phyloP scores from a whole-genome alignment of 2,797 vertebrate species.

The Crypturellus tataupa region DNA sequence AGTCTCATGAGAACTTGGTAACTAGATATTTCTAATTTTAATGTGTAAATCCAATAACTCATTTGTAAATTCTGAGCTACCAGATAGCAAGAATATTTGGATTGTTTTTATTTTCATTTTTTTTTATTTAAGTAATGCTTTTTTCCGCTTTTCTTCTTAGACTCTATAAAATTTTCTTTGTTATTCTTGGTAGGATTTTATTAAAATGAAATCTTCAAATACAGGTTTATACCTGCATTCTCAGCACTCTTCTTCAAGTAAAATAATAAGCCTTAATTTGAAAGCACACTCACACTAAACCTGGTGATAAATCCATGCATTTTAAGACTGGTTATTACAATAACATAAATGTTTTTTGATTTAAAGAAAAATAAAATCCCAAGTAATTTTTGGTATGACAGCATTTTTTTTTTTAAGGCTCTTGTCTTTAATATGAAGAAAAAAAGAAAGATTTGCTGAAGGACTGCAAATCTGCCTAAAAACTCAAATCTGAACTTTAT shows the following conservation, averaged over 20 bases:
- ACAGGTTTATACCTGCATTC: background rate
- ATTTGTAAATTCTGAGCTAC: background rate
- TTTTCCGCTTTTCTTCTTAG: background rate
- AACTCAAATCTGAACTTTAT: constrained; percentile 76
- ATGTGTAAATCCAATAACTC: background rate
- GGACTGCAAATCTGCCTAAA: constrained; percentile 37
- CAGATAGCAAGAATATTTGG: background rate
- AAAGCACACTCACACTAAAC: background rate
- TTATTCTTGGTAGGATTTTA: background rate
- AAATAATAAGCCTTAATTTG: background rate
- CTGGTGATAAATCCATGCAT: background rate
- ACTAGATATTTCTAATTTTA: background rate
- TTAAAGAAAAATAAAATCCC: background rate
- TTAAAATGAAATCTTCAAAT: background rate
- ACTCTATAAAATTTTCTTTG: background rate
- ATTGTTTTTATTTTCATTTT: background rate
- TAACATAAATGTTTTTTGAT: background rate
- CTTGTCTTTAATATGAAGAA: background rate
- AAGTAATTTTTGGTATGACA: background rate
- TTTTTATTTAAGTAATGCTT: background rate
- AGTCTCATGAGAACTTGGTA: background rate
- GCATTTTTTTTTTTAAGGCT: background rate
- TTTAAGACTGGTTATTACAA: background rate
- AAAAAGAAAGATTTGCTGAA: background rate
- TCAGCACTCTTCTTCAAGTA: background rate